Percentiles rank a stretch among this genome's conserved stretches.
These are phyloP conservation scores for Nycticorax nycticorax DNA, from an alignment of 2,113 vertebrate genomes.

Conservation along the genomic window DNA sequence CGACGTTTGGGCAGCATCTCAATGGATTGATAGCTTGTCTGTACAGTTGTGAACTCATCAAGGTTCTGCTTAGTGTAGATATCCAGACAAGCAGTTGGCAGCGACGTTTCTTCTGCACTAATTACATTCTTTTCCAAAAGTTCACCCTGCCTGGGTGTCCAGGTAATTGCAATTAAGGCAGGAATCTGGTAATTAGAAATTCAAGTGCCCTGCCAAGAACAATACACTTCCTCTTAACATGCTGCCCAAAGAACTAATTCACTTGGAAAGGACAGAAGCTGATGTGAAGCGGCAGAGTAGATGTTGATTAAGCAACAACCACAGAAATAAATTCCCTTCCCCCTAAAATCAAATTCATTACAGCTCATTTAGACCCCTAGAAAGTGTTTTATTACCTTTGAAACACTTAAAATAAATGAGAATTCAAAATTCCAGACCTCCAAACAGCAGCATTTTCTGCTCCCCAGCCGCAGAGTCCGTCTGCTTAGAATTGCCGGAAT, in stretches of 20 bases:
- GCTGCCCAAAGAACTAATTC: slow-evolving; percentile 77
- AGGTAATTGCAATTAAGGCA: slow-evolving; percentile 86
- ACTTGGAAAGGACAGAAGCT: slow-evolving; percentile 69
- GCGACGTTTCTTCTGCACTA: slow-evolving; percentile 74
- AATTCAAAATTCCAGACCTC: background rate
- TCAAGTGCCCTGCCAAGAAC: slow-evolving; percentile 81
- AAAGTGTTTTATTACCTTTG: background rate
- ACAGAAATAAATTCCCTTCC: slow-evolving; percentile 38
- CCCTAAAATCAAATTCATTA: slow-evolving; percentile 32
- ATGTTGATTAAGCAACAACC: slow-evolving; percentile 67
- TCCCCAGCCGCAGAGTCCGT: background rate
- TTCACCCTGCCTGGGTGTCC: slow-evolving; percentile 80
- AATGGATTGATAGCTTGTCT: slow-evolving; percentile 17
- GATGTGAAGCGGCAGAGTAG: slow-evolving; percentile 66
- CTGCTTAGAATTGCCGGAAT: background rate
- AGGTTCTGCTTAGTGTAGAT: slow-evolving; percentile 37
- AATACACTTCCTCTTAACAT: slow-evolving; percentile 75
- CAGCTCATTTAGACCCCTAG: slow-evolving; percentile 32
- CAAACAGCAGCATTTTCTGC: background rate
- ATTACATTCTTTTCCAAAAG: slow-evolving; percentile 82
- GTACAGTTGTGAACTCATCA: slow-evolving; percentile 60
- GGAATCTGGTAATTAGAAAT: slow-evolving; percentile 82
- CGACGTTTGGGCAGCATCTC: background rate
- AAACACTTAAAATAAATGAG: background rate
- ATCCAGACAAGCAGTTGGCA: slow-evolving; percentile 68